Percentiles rank a stretch among this genome's conserved stretches.
Conservation (phyloP, 2,797 vertebrate species). For the Mormyrus hasselquistii region DNA sequence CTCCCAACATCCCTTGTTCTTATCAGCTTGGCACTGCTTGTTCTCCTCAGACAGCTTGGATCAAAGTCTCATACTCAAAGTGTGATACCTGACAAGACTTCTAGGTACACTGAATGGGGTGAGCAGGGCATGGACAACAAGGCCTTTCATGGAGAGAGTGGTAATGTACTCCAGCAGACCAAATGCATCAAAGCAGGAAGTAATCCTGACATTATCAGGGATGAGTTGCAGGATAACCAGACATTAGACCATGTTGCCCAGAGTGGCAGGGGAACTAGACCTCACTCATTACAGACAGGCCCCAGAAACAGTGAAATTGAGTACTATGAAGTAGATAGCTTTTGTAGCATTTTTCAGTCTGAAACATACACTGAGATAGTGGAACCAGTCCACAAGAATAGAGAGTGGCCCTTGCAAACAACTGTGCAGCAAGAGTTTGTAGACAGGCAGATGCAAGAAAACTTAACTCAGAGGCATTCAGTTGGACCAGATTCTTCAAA, state of each 20-base stretch:
- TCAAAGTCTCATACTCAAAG: background rate
- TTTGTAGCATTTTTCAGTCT: slow-evolving; percentile 44
- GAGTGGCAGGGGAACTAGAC: slow-evolving; percentile 30
- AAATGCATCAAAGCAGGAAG: slow-evolving; percentile 22
- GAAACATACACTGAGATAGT: slow-evolving; percentile 21
- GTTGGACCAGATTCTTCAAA: slow-evolving; percentile 1
- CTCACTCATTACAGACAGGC: slow-evolving; percentile 21
- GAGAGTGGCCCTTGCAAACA: slow-evolving; percentile 22
- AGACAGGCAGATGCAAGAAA: background rate
- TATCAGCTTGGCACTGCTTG: slow-evolving; percentile 34
- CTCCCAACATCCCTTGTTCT: slow-evolving; percentile 43
- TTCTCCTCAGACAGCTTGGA: slow-evolving; percentile 32
- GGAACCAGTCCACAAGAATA: slow-evolving; percentile 23
- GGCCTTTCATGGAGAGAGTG: slow-evolving; percentile 41
- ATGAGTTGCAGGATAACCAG: slow-evolving; percentile 27
- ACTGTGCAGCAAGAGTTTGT: slow-evolving; percentile 25
- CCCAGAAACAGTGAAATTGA: slow-evolving; percentile 46
- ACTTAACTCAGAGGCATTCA: slow-evolving; percentile 7
- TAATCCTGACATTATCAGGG: slow-evolving; percentile 29
- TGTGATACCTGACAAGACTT: slow-evolving; percentile 18
- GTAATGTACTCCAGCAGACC: slow-evolving; percentile 13
- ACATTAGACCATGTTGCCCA: slow-evolving; percentile 15
- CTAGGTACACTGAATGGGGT: slow-evolving; percentile 27
- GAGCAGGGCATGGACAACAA: slow-evolving; percentile 46
- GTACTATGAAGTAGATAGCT: slow-evolving; percentile 56